These are phyloP conservation scores for Vesta saturnalis DNA, from an alignment of 2,888 invertebrate genomes.

Conservation along the genomic window DNA sequence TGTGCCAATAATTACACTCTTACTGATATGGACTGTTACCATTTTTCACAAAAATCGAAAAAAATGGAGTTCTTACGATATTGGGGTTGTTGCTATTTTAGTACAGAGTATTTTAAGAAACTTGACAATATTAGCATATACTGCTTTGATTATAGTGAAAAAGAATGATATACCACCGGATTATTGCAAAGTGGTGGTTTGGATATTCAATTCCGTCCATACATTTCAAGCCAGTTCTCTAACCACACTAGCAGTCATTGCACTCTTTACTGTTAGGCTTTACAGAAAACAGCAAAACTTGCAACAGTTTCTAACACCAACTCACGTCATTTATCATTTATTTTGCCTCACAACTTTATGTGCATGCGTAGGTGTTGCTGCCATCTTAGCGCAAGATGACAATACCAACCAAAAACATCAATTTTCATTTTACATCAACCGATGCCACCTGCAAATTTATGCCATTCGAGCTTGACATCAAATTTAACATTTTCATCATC, in stretches of 20 bases:
- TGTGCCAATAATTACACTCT: constrained; percentile 61
- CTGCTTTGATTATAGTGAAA: constrained; percentile 54
- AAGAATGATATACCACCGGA: constrained; percentile 41
- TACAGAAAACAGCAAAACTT: constrained; percentile 56
- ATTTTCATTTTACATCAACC: constrained; percentile 30
- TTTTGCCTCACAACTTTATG: constrained; percentile 65
- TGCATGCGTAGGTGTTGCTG: constrained; percentile 66
- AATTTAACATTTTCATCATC: constrained; percentile 64
- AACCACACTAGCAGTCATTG: constrained; percentile 64
- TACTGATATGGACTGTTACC: constrained; percentile 63
- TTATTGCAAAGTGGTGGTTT: constrained; percentile 63
- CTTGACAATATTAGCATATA: constrained; percentile 58
- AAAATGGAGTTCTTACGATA: constrained; percentile 65
- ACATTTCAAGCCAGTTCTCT: constrained; percentile 65
- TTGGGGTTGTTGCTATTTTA: constrained; percentile 63
- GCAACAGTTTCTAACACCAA: constrained; percentile 59
- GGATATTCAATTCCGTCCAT: constrained; percentile 64
- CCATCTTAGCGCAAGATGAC: constrained; percentile 61
- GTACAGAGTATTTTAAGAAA: constrained; percentile 61
- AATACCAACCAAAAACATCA: constrained; percentile 36
- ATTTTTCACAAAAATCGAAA: constrained; percentile 65
- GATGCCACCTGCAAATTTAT: constrained; percentile 58
- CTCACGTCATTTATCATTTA: constrained; percentile 64
- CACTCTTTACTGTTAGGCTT: constrained; percentile 60
- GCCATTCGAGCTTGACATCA: constrained; percentile 63